A percentile compares a stretch with the other conserved stretches of the same genome.
Evolutionary conservation across 2,797 vertebrate genomes (phyloP).

Genomic region (Argyrosomus regius): DNA sequence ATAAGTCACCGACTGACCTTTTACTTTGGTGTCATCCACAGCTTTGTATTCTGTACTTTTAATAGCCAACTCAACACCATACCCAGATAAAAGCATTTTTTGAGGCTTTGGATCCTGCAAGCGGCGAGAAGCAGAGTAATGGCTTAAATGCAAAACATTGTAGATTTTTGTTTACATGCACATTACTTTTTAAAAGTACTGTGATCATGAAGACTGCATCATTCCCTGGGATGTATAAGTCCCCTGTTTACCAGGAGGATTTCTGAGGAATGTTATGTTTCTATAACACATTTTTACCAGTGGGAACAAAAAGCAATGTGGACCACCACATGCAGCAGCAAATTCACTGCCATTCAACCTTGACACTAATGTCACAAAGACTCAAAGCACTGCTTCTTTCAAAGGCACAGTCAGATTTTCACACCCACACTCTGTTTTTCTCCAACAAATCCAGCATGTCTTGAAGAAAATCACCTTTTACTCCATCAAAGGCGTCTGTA

Average conservation of each 20-base stretch:
- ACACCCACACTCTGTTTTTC: slow-evolving; percentile 57
- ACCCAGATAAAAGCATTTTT: slow-evolving; percentile 95
- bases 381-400: slow-evolving; percentile 54
- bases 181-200: background rate
- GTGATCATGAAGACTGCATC: background rate
- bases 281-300: slow-evolving; percentile 9
- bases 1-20: slow-evolving; percentile 85
- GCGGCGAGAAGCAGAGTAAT: slow-evolving; percentile 34
- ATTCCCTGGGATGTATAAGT: background rate
- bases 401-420: slow-evolving; percentile 39
- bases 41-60: slow-evolving; percentile 99
- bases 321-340: slow-evolving; percentile 25
- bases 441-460: slow-evolving; percentile 4
- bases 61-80: slow-evolving; percentile 96
- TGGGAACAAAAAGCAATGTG: slow-evolving; percentile 36
- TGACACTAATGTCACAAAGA: slow-evolving; percentile 53
- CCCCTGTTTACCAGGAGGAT: background rate
- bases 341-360: slow-evolving; percentile 61
- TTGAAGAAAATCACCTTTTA: slow-evolving; percentile 48
- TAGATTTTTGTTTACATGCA: slow-evolving; percentile 1
- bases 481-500: slow-evolving; percentile 22
- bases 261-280: slow-evolving; percentile 15
- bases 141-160: slow-evolving; percentile 14
- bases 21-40: slow-evolving; percentile 92
- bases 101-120: slow-evolving; percentile 87